Conservation (phyloP, 2,888 invertebrate genomes). For the Phyllotreta striolata region DNA sequence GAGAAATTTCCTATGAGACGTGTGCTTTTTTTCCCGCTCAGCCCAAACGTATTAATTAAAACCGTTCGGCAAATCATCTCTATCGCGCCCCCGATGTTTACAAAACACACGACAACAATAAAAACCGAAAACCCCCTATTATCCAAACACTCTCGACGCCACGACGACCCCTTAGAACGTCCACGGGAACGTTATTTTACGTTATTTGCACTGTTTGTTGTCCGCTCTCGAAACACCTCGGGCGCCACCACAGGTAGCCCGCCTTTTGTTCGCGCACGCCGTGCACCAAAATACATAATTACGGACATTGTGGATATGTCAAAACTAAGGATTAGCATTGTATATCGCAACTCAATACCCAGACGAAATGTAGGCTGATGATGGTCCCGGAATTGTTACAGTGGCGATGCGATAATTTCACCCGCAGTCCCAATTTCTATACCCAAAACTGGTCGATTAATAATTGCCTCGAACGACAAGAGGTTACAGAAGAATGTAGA, state of each 20-base stretch:
- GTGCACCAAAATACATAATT: constrained; percentile 59
- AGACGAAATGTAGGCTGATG: constrained; percentile 50
- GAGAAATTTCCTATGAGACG: constrained; percentile 15
- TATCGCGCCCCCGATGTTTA: too few relatives aligned
- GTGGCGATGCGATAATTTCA: too few relatives aligned
- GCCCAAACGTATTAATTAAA: constrained; percentile 1
- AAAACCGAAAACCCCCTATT: too few relatives aligned
- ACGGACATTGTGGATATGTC: constrained; percentile 59
- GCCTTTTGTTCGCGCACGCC: constrained; percentile 56
- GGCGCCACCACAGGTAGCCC: constrained; percentile 53
- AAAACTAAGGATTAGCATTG: constrained; percentile 60
- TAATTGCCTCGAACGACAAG: too few relatives aligned
- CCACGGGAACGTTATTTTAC: constrained; percentile 30
- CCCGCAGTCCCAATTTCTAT: too few relatives aligned
- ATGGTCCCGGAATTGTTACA: constrained; percentile 10
- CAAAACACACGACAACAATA: too few relatives aligned
- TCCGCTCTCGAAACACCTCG: constrained; percentile 36
- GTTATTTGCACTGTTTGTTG: constrained; percentile 40
- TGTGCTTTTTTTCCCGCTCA: constrained; percentile 1
- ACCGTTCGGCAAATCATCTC: neutral
- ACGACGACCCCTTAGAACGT: constrained; percentile 18
- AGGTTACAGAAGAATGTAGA: too few relatives aligned
- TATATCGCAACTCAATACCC: constrained; percentile 40
- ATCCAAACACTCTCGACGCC: constrained; percentile 16
- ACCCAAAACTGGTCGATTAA: too few relatives aligned